Evolutionary conservation across 2,113 vertebrate species (phyloP).

Genomic region (Silurus glanis): DNA sequence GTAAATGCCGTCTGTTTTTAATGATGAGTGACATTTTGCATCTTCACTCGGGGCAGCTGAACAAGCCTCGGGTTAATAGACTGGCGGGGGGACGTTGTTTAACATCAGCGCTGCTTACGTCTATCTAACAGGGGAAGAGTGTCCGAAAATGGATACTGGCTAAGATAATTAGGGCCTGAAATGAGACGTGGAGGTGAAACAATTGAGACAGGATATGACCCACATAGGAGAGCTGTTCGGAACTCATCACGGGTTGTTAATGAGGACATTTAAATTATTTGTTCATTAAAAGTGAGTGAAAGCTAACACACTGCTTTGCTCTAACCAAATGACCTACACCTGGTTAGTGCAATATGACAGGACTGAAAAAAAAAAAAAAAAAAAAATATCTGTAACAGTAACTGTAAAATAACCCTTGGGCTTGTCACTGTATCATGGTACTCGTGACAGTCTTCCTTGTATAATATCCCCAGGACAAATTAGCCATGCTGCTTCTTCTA

Average conservation of each 20-base stretch:
- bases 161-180: slow-evolving; percentile 54
- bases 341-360: neutral
- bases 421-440: slow-evolving; percentile 64
- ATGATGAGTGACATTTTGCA: slow-evolving; percentile 50
- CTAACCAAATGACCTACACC: slow-evolving; percentile 25
- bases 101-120: slow-evolving; percentile 38
- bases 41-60: slow-evolving; percentile 35
- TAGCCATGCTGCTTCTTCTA: slow-evolving; percentile 65
- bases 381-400: neutral
- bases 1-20: slow-evolving; percentile 41
- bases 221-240: slow-evolving; percentile 32
- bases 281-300: slow-evolving; percentile 36
- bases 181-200: slow-evolving; percentile 47
- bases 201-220: slow-evolving; percentile 41
- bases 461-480: slow-evolving; percentile 74
- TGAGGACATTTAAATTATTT: slow-evolving; percentile 30
- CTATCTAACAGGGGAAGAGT: slow-evolving; percentile 32
- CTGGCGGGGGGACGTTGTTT: slow-evolving; percentile 32
- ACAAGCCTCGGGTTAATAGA: slow-evolving; percentile 42
- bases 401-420: slow-evolving; percentile 63
- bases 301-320: neutral
- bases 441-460: slow-evolving; percentile 67
- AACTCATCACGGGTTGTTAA: slow-evolving; percentile 31
- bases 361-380: neutral
- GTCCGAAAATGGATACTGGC: slow-evolving; percentile 42